phyloP scores from a whole-genome alignment of 2,113 vertebrate species.

The Anseranas semipalmata region DNA sequence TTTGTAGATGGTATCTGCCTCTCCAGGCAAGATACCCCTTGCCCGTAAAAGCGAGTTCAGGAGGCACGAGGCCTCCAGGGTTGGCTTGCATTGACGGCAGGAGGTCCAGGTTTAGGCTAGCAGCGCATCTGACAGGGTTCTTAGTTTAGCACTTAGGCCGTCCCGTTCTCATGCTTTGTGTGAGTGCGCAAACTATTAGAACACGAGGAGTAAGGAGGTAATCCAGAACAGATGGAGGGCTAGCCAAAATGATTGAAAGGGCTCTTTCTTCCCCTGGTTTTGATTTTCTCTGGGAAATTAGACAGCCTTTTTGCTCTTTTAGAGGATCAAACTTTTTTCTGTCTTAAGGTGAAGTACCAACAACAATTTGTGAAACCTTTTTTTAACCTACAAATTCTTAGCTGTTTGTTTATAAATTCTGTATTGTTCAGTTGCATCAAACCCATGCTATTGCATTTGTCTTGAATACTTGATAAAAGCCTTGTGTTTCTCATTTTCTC shows the following conservation, averaged over 20 bases:
- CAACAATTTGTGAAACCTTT: background rate
- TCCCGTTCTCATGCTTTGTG: background rate
- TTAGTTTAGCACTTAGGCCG: background rate
- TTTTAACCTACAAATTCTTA: background rate
- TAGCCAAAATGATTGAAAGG: background rate
- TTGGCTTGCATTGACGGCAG: accelerated
- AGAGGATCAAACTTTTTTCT: background rate
- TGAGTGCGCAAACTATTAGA: background rate
- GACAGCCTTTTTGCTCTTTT: background rate
- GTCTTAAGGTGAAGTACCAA: background rate
- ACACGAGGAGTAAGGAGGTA: background rate
- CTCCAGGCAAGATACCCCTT: accelerated
- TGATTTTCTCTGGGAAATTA: slow-evolving; percentile 23
- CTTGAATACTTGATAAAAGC: background rate
- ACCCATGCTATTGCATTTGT: background rate
- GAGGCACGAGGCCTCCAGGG: background rate
- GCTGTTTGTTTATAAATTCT: background rate
- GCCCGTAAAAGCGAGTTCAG: background rate
- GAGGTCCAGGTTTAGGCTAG: background rate
- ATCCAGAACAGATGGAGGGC: background rate
- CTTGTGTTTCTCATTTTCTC: background rate
- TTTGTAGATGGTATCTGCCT: background rate
- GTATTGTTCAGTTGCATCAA: background rate
- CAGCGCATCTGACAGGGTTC: accelerated
- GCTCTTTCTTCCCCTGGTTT: slow-evolving; percentile 13